Base-by-base conservation (phyloP, 2,888 invertebrate species). In the Escarpia spicata region DNA sequence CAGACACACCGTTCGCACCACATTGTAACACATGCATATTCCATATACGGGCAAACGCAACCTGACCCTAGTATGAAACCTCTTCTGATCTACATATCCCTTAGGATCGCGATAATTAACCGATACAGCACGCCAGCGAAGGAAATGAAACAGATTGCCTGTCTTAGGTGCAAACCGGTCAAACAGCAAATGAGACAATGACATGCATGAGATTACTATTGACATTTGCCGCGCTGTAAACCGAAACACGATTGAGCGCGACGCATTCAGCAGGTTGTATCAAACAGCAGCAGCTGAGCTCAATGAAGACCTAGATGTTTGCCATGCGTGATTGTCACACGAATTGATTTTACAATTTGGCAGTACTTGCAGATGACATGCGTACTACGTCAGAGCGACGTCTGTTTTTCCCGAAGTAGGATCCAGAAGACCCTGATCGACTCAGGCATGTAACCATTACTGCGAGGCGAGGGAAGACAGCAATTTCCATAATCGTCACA, bases 311-410 rank as follows among this genome's bases (percentile, higher is more conserved):
- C 75, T 75, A 15, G 26, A 19, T 75, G n/a, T n/a, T 75, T 75
- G 75, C 6, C n/a, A 75, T 26, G 75, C 75, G 19, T 6, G 19
- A 75, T 75, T 75, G 19, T 19, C 75, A 26, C 75, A 75, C 75
- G 19, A 75, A 75, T 75, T 75, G 75, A 75, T 75, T 75, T 75
- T 75, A 75, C 75, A 75, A 75, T 75, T 75, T 75, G 75, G 75
- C 26, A 26, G 19, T 26, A 26, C 75, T 75, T 4, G 26, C 75
- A 26, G 75, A 75, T 75, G 75, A 6, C 75, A 4, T 8, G 75
- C 75, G 75, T n/a, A n/a, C 75, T 1, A 75, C 75, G 26, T 6
- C n/a, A 75, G 52, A 12, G 52, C 6, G 52, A 52, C 52, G 52
- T 52, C 75, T 75, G 75, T 75, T 75, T 75, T 75, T 75, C 75